phyloP scores from a whole-genome alignment of 2,113 vertebrate species.

The Patagioenas fasciata region DNA sequence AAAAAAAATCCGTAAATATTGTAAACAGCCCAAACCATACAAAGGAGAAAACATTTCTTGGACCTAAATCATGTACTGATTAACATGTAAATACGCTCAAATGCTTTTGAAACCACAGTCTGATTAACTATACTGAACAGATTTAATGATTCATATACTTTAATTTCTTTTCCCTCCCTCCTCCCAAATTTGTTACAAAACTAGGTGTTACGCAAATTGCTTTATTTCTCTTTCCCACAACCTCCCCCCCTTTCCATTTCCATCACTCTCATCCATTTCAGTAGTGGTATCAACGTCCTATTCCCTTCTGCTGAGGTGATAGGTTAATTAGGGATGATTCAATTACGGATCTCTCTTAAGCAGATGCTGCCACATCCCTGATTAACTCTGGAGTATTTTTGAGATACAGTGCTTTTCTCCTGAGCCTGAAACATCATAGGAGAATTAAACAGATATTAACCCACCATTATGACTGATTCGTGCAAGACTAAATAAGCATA shows the following conservation, averaged over 20 bases:
- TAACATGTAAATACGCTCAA: neutral
- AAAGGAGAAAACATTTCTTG: neutral
- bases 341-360: constrained; percentile 48
- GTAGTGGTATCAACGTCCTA: constrained; percentile 22
- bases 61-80: neutral
- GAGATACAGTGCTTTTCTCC: constrained; percentile 24
- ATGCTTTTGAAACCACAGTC: constrained; percentile 21
- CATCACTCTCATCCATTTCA: neutral
- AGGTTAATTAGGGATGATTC: constrained; percentile 45
- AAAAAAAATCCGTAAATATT: neutral
- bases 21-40: neutral
- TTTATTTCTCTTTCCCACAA: neutral
- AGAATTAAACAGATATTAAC: constrained; percentile 53
- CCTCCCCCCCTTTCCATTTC: neutral
- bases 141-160: constrained; percentile 16
- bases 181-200: constrained; percentile 4
- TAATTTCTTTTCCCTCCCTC: neutral
- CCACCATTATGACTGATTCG: neutral
- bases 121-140: constrained; percentile 17
- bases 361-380: constrained; percentile 58
- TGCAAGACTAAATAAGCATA: neutral
- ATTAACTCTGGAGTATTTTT: constrained; percentile 50
- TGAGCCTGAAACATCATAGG: neutral
- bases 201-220: neutral
- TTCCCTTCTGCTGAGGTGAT: constrained; percentile 34